phyloP scores from a whole-genome alignment of 2,888 invertebrate species.

The Xestia c-nigrum region DNA sequence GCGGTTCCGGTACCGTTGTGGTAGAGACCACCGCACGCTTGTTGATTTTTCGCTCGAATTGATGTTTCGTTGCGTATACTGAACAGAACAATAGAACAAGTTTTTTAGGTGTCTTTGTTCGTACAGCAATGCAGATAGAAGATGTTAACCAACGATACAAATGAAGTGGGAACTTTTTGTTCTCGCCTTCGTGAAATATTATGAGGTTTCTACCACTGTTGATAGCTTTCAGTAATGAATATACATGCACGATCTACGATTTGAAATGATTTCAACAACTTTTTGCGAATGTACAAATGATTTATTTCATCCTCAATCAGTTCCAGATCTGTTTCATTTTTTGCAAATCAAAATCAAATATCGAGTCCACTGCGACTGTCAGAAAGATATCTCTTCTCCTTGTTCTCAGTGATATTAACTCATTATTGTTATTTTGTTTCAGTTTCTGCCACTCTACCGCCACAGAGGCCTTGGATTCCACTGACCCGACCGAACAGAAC shows the following conservation, averaged over 20 bases:
- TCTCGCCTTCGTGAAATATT: constrained; percentile 60
- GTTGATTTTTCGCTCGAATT: constrained; percentile 72
- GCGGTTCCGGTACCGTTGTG: constrained; percentile 76
- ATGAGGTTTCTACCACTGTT: constrained; percentile 55
- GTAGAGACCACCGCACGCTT: constrained; percentile 65
- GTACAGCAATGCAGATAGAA: constrained; percentile 69
- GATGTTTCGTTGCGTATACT: constrained; percentile 71
- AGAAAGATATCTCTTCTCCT: constrained; percentile 32
- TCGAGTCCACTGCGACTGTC: constrained; percentile 30
- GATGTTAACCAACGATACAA: constrained; percentile 65
- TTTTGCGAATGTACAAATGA: constrained; percentile 58
- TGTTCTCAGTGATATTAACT: constrained; percentile 33
- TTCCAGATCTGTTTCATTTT: constrained; percentile 53
- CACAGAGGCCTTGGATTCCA: constrained; percentile 98
- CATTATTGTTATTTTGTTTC: constrained; percentile 88
- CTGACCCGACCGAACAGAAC: constrained; percentile 96
- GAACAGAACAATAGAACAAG: constrained; percentile 72
- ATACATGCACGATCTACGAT: constrained; percentile 68
- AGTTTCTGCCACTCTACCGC: constrained; percentile 97
- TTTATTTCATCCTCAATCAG: constrained; percentile 57
- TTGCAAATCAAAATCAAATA: constrained; percentile 48
- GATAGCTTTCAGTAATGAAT: constrained; percentile 62
- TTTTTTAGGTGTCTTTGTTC: constrained; percentile 73
- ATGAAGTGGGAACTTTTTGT: constrained; percentile 67
- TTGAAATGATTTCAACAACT: constrained; percentile 58